Conservation (phyloP, 2,888 invertebrate species). For the Nemoura dubitans region DNA sequence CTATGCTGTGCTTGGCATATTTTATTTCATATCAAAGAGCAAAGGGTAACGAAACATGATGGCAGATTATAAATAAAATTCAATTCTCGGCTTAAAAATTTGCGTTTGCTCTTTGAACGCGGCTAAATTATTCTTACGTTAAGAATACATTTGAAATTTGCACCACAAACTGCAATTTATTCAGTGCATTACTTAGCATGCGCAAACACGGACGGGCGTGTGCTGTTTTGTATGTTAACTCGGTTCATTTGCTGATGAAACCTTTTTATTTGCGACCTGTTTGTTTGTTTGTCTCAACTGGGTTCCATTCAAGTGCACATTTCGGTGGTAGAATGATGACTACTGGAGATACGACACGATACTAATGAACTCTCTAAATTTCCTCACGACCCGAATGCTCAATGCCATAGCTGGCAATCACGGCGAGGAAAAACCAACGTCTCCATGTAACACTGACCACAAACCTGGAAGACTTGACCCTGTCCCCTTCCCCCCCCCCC, state of each 20-base stretch:
- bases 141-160: not conserved
- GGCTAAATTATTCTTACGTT: not conserved
- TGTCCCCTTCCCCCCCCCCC: not conserved
- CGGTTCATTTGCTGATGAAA: not conserved
- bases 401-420: not conserved
- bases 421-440: not conserved
- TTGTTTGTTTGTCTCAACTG: not conserved
- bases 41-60: not conserved
- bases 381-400: not conserved
- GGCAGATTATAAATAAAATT: not conserved
- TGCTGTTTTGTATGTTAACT: not conserved
- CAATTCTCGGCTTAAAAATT: not conserved
- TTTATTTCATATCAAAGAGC: not conserved
- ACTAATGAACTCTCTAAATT: constrained; percentile 18
- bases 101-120: not conserved
- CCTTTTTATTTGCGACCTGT: not conserved
- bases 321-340: not conserved
- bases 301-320: not conserved
- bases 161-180: not conserved
- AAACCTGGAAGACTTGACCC: constrained; percentile 8
- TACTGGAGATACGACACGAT: not conserved
- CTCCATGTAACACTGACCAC: not conserved
- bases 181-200: not conserved
- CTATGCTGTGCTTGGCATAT: not conserved
- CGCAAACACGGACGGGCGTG: not conserved